Evolutionary conservation across 2,797 vertebrate species (phyloP), one percentile per base, ranked within the genome.

Genomic region (Sebastes hopkinsi): DNA sequence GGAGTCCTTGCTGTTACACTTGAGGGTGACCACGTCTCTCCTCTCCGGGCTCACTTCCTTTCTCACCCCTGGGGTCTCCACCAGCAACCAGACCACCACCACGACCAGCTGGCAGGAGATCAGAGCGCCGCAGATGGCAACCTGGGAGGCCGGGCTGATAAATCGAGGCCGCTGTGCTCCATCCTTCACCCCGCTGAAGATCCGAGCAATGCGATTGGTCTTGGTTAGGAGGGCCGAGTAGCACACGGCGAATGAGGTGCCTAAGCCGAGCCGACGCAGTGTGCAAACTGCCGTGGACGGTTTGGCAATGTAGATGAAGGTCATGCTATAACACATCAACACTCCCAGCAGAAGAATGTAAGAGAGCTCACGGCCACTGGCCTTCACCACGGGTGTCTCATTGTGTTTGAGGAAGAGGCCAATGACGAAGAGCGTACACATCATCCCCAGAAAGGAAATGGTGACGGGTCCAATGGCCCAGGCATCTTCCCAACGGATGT

Each of bases 141-240:
- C 98, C 90, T 99, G 99, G 0, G 99, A 99, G 2, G 97, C 96
- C 0, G 99, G 99, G 83, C 98, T 99, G 94, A 99, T 99, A 84
- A 99, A 99, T 3, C 98, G 96, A 0, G 98, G 99, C 7, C 98
- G 93, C 92, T 98, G 98, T 30, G 98, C 97, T 0, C 99, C 97
- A 6, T 99, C 98, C 66, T 97, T 97, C 42, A 98, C 98, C 1
- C 98, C 98, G 0, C 97, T 97, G 69, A 99, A 99, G 93, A 99
- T 99, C 66, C 99, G 96, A 1, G 99, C 98, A 0, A 99, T 99
- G 75, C 99, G 97, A 82, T 99, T 99, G 1, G 99, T 99, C 95
- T 99, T 99, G 90, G 99, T 99, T 60, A 99, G 93, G 72, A 99
- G 96, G 10, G 99, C 99, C 0, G 99, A 99, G 89, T 99, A 99